These are phyloP conservation scores for Tipula unca DNA, from an alignment of 2,888 invertebrate genomes.

Conservation along the genomic window DNA sequence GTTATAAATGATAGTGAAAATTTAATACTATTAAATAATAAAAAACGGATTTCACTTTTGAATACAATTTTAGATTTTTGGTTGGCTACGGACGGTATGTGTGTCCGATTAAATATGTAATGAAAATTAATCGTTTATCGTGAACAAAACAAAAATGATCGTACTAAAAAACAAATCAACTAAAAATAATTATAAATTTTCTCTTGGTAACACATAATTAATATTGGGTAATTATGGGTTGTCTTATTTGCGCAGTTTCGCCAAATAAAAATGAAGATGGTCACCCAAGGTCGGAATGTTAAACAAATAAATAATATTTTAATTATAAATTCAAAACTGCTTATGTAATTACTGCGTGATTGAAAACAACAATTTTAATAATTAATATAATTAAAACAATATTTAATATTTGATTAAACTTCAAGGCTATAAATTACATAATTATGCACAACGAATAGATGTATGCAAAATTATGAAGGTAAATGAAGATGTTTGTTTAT, in stretches of 20 bases:
- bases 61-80: not conserved
- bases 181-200: not conserved
- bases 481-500: not conserved
- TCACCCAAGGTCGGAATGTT: not conserved
- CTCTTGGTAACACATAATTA: not conserved
- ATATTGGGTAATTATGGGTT: too few relatives aligned
- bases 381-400: not conserved
- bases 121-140: not conserved
- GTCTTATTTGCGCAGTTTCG: not conserved
- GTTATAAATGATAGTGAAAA: not conserved
- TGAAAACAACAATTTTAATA: not conserved
- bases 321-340: not conserved
- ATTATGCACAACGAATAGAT: not conserved
- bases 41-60: not conserved
- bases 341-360: not conserved
- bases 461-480: not conserved
- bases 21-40: not conserved
- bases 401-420: not conserved
- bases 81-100: not conserved
- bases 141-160: not conserved
- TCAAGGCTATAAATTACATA: not conserved
- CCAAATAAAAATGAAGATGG: not conserved
- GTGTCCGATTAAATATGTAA: not conserved
- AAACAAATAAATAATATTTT: not conserved
- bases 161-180: not conserved